A percentile compares a stretch with the other conserved stretches of the same genome.
Conservation (phyloP, 2,888 invertebrate genomes). For the Carterocephalus palaemon region DNA sequence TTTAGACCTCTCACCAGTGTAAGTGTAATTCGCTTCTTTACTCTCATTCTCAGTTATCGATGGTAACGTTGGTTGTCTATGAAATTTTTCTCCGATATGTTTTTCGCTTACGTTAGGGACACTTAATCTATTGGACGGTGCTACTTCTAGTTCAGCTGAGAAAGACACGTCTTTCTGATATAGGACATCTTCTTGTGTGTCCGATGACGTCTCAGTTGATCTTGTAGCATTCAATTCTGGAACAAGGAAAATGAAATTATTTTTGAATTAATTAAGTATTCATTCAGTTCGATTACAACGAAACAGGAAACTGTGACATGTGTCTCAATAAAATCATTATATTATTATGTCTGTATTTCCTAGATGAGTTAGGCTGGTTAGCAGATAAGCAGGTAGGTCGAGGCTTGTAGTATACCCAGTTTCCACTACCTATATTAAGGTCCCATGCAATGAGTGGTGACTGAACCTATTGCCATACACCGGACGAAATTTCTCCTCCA, state of each 20-base stretch:
- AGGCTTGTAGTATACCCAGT: no score
- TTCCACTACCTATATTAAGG: no score
- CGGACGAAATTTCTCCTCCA: no score
- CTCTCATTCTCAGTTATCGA: slow-evolving; percentile 30
- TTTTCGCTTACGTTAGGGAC: slow-evolving; percentile 56
- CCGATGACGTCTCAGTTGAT: slow-evolving; percentile 72
- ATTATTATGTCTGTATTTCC: no score
- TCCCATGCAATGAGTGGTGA: no score
- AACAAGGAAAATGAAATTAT: slow-evolving; percentile 47
- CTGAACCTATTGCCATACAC: no score
- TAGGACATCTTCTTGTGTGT: slow-evolving; percentile 83
- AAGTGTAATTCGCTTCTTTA: slow-evolving; percentile 51
- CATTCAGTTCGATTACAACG: no score
- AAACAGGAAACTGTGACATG: slow-evolving; percentile 4
- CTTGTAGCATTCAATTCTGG: slow-evolving; percentile 87
- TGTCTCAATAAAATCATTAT: no score
- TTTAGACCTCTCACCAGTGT: slow-evolving; percentile 63
- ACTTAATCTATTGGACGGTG: slow-evolving; percentile 72
- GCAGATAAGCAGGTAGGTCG: no score
- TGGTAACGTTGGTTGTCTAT: slow-evolving; percentile 45
- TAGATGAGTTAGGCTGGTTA: no score
- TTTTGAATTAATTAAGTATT: no score
- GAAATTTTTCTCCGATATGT: slow-evolving; percentile 51
- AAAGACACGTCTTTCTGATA: slow-evolving; percentile 89
- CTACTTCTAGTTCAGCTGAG: slow-evolving; percentile 84